These are phyloP conservation scores for Meles meles DNA, from an alignment of 2,113 vertebrate species.

Conservation along the genomic window DNA sequence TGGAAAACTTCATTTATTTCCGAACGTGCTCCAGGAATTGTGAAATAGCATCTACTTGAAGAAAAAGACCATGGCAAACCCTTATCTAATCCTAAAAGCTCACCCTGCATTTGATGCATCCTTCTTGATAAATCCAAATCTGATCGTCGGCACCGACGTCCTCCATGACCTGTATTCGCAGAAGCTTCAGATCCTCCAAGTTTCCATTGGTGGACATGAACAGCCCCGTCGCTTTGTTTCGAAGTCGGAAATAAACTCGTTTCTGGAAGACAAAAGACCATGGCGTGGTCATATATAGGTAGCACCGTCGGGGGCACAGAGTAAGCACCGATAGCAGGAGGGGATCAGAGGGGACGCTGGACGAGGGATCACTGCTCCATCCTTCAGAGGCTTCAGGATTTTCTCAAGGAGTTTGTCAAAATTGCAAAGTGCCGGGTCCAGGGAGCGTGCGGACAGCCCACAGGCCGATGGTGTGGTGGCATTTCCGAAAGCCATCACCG, in stretches of 20 bases:
- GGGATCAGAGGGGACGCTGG: background rate
- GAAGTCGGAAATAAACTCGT: slow-evolving; percentile 88
- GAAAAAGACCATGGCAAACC: background rate
- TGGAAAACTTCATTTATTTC: background rate
- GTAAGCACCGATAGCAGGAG: background rate
- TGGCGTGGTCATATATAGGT: background rate
- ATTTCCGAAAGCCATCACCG: background rate
- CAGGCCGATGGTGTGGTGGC: background rate
- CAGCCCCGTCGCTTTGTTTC: slow-evolving; percentile 88
- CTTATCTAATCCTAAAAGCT: background rate
- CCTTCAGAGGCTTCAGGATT: background rate
- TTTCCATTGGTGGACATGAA: slow-evolving; percentile 90
- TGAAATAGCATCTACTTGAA: background rate
- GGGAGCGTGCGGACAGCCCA: background rate
- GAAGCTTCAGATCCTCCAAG: slow-evolving; percentile 92
- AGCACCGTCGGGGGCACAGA: background rate
- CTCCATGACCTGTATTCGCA: slow-evolving; percentile 91
- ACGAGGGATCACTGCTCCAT: background rate
- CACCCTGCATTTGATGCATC: slow-evolving; percentile 91
- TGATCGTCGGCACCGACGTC: slow-evolving; percentile 89
- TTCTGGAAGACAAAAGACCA: slow-evolving; percentile 82
- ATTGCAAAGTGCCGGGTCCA: background rate
- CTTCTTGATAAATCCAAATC: slow-evolving; percentile 93
- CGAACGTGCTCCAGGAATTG: background rate
- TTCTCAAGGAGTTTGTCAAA: background rate